Percentiles rank a stretch among this genome's conserved stretches.
These are phyloP conservation scores for Oreochromis mossambicus DNA, from an alignment of 2,797 vertebrate genomes.

Conservation along the genomic window DNA sequence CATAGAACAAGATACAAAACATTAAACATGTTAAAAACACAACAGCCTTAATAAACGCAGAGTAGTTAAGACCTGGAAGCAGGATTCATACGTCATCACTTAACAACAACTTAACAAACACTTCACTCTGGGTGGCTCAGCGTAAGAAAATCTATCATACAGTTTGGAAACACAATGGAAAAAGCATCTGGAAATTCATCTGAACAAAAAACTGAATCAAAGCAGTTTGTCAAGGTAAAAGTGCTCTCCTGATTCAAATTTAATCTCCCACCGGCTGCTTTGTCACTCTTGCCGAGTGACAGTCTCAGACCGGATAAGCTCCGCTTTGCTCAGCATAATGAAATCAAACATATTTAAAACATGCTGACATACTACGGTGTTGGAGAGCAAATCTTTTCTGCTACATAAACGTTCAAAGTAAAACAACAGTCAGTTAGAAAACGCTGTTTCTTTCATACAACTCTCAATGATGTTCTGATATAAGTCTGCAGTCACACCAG, in stretches of 20 bases:
- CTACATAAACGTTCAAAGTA: neutral
- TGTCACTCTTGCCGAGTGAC: neutral
- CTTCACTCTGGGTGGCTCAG: neutral
- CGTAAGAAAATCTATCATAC: neutral
- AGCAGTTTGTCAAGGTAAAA: neutral
- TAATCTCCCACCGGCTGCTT: neutral
- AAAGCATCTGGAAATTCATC: neutral
- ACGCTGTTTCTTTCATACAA: neutral
- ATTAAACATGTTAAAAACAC: too few species aligned
- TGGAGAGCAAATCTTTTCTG: neutral
- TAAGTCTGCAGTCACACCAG: neutral
- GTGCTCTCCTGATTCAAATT: neutral
- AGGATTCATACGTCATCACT: too few species aligned
- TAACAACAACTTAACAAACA: too few species aligned
- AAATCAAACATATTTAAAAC: constrained; percentile 3
- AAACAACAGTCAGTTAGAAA: neutral
- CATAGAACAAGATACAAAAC: too few species aligned
- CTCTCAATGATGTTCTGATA: neutral
- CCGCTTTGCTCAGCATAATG: neutral
- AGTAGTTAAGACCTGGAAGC: too few species aligned
- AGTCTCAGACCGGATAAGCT: neutral
- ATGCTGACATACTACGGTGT: neutral
- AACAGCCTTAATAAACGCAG: too few species aligned
- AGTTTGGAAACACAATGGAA: neutral
- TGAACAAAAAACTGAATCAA: neutral